phyloP scores from a whole-genome alignment of 2,797 vertebrate species.

The Melanogrammus aeglefinus region DNA sequence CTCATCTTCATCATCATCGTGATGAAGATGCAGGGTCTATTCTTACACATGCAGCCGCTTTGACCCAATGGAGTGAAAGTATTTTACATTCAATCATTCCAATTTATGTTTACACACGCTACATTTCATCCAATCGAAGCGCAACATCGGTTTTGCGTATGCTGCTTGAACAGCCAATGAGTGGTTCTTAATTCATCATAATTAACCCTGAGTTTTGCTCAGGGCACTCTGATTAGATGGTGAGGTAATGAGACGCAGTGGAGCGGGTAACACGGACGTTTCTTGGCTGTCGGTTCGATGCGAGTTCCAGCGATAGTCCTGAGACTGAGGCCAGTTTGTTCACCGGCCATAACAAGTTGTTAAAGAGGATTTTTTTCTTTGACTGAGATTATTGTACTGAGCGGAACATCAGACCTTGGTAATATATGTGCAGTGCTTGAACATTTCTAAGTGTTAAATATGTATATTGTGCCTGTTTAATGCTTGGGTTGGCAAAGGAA shows the following conservation, averaged over 20 bases:
- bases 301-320: conserved; percentile 17
- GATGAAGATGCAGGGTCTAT: conserved; percentile 34
- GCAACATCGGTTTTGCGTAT: not conserved
- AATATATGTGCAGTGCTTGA: too few relatives aligned
- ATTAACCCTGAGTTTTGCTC: conserved; percentile 54
- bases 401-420: not conserved
- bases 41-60: conserved; percentile 49
- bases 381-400: not conserved
- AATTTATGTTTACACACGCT: conserved; percentile 53
- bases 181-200: conserved; percentile 50
- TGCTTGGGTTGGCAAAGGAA: too few relatives aligned
- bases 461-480: too few relatives aligned
- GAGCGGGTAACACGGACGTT: conserved; percentile 44
- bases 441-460: too few relatives aligned
- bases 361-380: conserved; percentile 14
- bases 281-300: conserved; percentile 45
- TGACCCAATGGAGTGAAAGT: conserved; percentile 35
- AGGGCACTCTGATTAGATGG: conserved; percentile 51
- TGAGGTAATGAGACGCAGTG: conserved; percentile 59
- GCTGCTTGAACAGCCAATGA: conserved; percentile 17
- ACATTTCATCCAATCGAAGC: conserved; percentile 30
- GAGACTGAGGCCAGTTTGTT: conserved; percentile 21
- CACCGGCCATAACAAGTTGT: conserved; percentile 13
- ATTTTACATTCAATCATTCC: conserved; percentile 39
- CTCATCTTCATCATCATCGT: not conserved